These are phyloP conservation scores for Calyptommatus sinebrachiatus DNA, from an alignment of 2,113 vertebrate genomes.

Conservation along the genomic window DNA sequence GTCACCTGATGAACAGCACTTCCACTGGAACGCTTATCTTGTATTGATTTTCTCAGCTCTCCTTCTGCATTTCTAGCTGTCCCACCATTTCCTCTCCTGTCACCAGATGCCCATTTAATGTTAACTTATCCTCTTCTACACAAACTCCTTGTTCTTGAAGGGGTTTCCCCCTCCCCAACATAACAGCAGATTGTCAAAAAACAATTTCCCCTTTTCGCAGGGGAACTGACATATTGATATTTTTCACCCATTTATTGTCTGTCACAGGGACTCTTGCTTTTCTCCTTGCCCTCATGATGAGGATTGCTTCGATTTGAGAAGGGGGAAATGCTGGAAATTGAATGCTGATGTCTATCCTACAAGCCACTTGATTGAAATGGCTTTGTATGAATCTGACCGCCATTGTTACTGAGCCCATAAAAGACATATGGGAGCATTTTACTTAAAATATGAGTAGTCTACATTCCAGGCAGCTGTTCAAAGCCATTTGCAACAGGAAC, in stretches of 20 bases:
- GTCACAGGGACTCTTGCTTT: background rate
- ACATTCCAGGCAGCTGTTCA: background rate
- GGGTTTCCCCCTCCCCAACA: background rate
- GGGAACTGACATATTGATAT: constrained; percentile 54
- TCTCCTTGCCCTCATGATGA: background rate
- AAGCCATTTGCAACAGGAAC: background rate
- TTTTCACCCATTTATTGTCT: constrained; percentile 43
- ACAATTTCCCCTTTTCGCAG: constrained; percentile 58
- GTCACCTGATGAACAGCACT: constrained; percentile 96
- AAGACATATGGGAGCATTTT: background rate
- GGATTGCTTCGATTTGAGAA: background rate
- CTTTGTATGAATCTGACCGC: background rate
- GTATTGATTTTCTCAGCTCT: constrained; percentile 91
- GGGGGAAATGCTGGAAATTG: background rate
- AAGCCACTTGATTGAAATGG: background rate
- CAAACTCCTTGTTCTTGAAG: constrained; percentile 45
- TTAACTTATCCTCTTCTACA: constrained; percentile 78
- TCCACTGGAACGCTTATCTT: constrained; percentile 95
- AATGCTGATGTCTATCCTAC: background rate
- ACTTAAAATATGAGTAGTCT: constrained; percentile 1
- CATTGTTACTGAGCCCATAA: background rate
- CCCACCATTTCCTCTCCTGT: constrained; percentile 82
- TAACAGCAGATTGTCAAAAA: constrained; percentile 57
- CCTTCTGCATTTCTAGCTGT: constrained; percentile 70
- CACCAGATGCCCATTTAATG: constrained; percentile 86